A percentile compares a stretch with the other conserved stretches of the same genome.
Evolutionary conservation across 2,797 vertebrate genomes (phyloP).

Genomic region (Sardinella longiceps): DNA sequence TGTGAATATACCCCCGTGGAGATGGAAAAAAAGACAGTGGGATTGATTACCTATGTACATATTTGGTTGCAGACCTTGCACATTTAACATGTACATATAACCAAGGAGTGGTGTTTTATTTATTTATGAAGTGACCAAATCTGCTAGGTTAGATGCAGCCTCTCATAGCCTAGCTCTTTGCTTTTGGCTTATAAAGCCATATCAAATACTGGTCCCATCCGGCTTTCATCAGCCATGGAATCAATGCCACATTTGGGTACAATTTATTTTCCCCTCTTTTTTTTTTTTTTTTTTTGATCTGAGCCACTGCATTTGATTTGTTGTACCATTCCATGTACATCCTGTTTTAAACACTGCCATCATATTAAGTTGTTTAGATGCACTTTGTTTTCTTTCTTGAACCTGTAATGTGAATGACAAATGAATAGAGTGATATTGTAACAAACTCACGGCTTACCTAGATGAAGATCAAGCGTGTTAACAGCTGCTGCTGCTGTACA

Average conservation of each 20-base stretch:
- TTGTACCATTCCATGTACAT: conserved; percentile 20
- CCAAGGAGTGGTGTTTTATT: conserved; percentile 47
- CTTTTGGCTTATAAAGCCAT: background rate
- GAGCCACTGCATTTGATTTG: conserved; percentile 8
- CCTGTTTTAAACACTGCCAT: conserved; percentile 1
- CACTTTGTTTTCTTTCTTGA: background rate
- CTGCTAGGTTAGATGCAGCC: conserved; percentile 47
- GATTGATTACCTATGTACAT: conserved; percentile 78
- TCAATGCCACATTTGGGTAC: background rate
- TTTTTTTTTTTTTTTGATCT: background rate
- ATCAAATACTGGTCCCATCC: background rate
- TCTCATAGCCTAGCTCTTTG: background rate
- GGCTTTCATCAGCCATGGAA: background rate
- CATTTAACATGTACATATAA: conserved; percentile 84
- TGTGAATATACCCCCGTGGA: conserved; percentile 74
- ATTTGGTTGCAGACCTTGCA: conserved; percentile 85
- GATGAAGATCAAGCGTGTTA: background rate
- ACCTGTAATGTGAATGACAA: conserved; percentile 13
- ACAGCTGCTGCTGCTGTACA: background rate
- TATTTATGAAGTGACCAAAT: conserved; percentile 72
- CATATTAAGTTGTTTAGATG: background rate
- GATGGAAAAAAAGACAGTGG: conserved; percentile 66
- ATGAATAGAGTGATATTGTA: background rate
- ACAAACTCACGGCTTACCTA: background rate
- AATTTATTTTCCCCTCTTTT: background rate